Conservation (phyloP, 2,888 invertebrate genomes). For the Lymantria monacha region DNA sequence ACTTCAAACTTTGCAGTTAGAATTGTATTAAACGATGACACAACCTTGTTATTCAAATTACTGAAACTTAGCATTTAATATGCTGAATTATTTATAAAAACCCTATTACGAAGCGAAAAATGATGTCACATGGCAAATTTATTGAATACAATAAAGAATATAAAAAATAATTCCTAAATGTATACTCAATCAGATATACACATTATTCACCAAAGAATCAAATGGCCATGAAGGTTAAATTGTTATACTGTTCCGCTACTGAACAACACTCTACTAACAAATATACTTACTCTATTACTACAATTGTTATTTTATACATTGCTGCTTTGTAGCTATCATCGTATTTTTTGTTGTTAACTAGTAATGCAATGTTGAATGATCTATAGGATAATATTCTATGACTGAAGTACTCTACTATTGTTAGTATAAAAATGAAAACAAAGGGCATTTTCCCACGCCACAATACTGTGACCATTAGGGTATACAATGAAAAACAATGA, state of each 20-base stretch:
- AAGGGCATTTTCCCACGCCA: slow-evolving; percentile 49
- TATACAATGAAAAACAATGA: slow-evolving; percentile 35
- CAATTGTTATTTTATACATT: slow-evolving; percentile 5
- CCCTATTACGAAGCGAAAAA: too few species aligned
- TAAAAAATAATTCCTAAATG: neutral
- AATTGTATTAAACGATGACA: too few species aligned
- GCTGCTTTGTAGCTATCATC: slow-evolving; percentile 1
- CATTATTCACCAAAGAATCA: slow-evolving; percentile 10
- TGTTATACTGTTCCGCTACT: slow-evolving; percentile 34
- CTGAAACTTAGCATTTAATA: too few species aligned
- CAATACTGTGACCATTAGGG: slow-evolving; percentile 52
- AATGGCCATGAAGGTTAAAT: slow-evolving; percentile 34
- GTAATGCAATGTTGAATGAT: slow-evolving; percentile 2
- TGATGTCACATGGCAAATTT: too few species aligned
- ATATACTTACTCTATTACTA: neutral
- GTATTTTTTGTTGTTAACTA: neutral
- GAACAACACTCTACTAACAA: slow-evolving; percentile 23
- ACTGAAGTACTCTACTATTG: neutral
- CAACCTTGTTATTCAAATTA: too few species aligned
- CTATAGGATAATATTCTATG: neutral
- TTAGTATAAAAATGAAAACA: slow-evolving; percentile 35
- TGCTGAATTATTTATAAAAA: too few species aligned
- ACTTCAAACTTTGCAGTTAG: too few species aligned
- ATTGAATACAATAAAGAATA: neutral
- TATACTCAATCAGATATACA: neutral